Evolutionary conservation across 1,140 invertebrate genomes (phyloP), one percentile per base, ranked within the genome.

Genomic region (Oedothorax gibbosus): DNA sequence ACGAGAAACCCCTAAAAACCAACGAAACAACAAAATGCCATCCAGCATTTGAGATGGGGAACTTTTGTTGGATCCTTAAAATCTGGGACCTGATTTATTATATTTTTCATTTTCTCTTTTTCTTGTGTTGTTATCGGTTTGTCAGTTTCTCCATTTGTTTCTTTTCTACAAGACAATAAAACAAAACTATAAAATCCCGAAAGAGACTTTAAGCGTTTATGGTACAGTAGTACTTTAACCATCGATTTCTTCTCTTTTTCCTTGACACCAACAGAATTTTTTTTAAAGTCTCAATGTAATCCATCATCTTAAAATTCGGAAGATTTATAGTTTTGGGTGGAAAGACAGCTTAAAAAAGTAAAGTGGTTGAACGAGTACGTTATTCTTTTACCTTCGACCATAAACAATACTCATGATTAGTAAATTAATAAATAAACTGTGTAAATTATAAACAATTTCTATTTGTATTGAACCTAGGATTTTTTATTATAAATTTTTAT

Each of bases 51-150:
- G 21, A 57, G 50, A 65, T 56, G 56, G 35, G 69, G 72, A 82
- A 73, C 80, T 82, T 82, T 82, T 81, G 68, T 82, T 73, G 80
- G 80, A 82, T 73, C 69, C 80, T 73, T 82, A 73, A 82, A 82
- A 82, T 18, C 68, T 11, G 54, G 18, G 57, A 11, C 68, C 73
- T 82, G 68, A 73, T 72, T 82, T 82, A 73, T 82, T 73, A 50
- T 86, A 35, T 35, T 35, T 35, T 35, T 35, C 35, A 35, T 1
- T 35, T 35, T 35, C 35, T 35, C 35, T 79, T 66, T 77, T 79
- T 18, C 65, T 8, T 20, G 20, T 68, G 53, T 68, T 79, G 62
- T 79, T 66, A 51, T 68, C 53, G 62, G 49, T 53, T 79, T 79
- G 77, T 56, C 77, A 79, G 77, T 56, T 79, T 79, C 64, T 68